Evolutionary conservation across 2,113 vertebrate species (phyloP), one percentile per base, ranked within the genome.

Genomic region (Accipiter cooperii): DNA sequence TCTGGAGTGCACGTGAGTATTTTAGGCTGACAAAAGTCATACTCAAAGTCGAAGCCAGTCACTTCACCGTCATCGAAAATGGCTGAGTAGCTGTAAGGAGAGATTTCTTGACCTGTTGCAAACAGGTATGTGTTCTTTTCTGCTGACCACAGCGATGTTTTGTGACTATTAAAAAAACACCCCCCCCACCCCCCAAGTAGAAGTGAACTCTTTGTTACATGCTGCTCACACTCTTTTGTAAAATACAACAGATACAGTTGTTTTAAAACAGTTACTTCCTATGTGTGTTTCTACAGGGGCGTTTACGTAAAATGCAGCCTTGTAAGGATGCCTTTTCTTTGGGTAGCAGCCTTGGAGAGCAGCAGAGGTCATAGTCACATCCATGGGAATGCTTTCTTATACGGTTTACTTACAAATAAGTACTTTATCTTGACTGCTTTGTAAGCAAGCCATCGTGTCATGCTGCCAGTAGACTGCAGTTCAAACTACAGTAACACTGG

Each of bases 1-100:
- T 98, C 98, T 0, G 99, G 99, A 20, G 97, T 98, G 97, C 99
- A 99, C 0, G 96, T 98, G 44, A 99, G 97, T 38, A 96, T 97
- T 84, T 96, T 98, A 18, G 97, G 98, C 17, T 97, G 94, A 78
- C 98, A 98, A 21, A 98, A 98, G 70, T 95, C 97, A 9, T 97
- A 97, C 84, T 98, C 97, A 13, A 98, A 98, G 82, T 98, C 97
- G 26, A 97, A 97, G 93, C 46, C 64, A 2, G 61, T 95, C 73
- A 94, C 88, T 54, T 98, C 98, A 2, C 61, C 76, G 36, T 97
- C 96, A 34, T 95, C 82, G 0, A 98, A 97, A 93, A 98, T 51
- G 92, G 81, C 61, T 5, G 97, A 97, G 84, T 97, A 98, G 87
- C 97, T 98, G 96, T 91, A 97, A 95, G 92, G 97, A 82, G 91